A percentile compares a stretch with the other conserved stretches of the same genome.
Conservation (phyloP, 2,113 vertebrate species). For the Dromas ardeola region DNA sequence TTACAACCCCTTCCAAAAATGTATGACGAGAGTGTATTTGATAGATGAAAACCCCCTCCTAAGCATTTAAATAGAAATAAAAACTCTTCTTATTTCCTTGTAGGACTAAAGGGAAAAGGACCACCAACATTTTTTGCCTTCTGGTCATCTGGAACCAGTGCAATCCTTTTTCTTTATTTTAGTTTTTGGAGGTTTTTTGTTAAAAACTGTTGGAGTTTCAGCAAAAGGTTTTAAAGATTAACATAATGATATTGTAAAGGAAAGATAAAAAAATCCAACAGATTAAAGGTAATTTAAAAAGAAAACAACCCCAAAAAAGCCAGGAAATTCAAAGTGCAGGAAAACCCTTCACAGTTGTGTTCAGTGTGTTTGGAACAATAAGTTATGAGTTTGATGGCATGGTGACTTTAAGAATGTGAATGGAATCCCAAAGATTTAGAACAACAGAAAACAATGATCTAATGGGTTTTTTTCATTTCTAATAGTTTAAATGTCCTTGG, state of each 20-base stretch:
- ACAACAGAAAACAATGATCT: background rate
- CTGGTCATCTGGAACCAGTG: background rate
- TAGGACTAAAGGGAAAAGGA: background rate
- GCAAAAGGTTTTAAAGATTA: background rate
- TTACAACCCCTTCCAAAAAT: background rate
- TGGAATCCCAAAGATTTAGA: background rate
- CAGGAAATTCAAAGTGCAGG: background rate
- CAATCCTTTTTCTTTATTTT: background rate
- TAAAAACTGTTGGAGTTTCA: background rate
- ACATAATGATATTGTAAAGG: rapidly evolving
- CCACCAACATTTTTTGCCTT: slow-evolving; percentile 6
- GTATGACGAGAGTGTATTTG: background rate
- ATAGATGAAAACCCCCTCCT: background rate
- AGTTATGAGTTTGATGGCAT: background rate
- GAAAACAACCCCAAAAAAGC: background rate
- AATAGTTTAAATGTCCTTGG: background rate
- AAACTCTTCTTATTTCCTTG: background rate
- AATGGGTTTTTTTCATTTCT: background rate
- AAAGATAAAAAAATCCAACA: background rate
- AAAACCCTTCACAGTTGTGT: background rate
- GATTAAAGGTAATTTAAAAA: background rate
- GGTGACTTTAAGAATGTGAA: background rate
- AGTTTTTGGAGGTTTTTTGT: background rate
- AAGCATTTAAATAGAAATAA: background rate
- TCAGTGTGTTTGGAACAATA: background rate